A percentile compares a stretch with the other conserved stretches of the same genome.
These are phyloP conservation scores for Mus caroli DNA, from an alignment of 2,797 vertebrate species.

Conservation along the genomic window DNA sequence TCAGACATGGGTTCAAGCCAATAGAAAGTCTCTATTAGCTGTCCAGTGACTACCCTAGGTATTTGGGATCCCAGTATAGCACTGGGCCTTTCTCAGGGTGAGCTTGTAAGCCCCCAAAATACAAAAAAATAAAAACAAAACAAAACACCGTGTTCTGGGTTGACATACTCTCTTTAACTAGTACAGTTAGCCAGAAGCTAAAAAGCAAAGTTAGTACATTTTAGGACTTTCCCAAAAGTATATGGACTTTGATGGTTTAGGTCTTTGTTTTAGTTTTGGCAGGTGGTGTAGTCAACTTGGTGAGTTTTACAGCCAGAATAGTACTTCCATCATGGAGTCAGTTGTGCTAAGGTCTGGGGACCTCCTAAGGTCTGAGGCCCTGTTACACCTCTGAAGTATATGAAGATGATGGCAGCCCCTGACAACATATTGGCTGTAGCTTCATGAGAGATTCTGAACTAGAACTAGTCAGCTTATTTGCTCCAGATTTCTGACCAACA, in stretches of 20 bases:
- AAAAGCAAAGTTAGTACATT: neutral
- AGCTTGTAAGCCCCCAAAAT: neutral
- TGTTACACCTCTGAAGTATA: neutral
- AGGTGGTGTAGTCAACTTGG: neutral
- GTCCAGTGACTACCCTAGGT: neutral
- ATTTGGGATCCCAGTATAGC: neutral
- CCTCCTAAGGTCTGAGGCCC: neutral
- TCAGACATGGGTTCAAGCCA: neutral
- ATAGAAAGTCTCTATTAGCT: neutral
- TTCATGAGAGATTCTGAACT: neutral
- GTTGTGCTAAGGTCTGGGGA: neutral
- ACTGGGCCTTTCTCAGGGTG: neutral
- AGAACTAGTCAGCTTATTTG: neutral
- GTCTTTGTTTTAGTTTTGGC: neutral
- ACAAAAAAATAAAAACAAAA: neutral
- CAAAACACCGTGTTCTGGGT: neutral
- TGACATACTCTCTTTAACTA: neutral
- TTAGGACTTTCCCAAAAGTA: neutral
- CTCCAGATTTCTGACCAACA: neutral
- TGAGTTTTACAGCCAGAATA: neutral
- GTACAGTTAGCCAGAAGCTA: neutral
- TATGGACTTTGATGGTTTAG: neutral
- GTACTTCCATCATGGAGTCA: neutral
- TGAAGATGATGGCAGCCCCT: neutral
- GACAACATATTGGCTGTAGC: neutral